Conservation (phyloP, 2,797 vertebrate species). For the Darevskia nairensis region DNA sequence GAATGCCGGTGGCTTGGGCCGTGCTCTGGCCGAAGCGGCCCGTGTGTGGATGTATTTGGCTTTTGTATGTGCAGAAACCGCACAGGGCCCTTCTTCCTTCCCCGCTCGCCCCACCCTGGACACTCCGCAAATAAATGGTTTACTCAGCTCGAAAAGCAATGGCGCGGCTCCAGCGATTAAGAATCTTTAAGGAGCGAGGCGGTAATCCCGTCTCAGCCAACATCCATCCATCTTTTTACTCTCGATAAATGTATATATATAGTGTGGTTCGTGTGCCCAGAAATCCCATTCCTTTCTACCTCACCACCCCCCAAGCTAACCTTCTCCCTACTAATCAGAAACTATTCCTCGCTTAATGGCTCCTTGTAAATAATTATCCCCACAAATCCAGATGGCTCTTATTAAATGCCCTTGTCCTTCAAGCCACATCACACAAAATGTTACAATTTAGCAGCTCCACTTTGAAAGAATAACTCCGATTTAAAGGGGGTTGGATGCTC, state of each 20-base stretch:
- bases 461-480: background rate
- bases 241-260: background rate
- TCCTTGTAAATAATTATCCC: conserved; percentile 38
- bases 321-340: background rate
- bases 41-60: background rate
- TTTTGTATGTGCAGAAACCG: background rate
- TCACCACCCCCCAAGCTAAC: background rate
- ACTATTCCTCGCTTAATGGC: background rate
- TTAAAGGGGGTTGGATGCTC: background rate
- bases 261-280: background rate
- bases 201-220: background rate
- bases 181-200: background rate
- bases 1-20: accelerated
- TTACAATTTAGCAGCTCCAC: background rate
- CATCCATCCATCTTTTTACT: background rate
- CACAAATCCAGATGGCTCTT: conserved; percentile 31
- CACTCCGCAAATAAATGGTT: background rate
- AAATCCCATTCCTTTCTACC: background rate
- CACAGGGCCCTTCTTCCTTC: background rate
- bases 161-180: background rate
- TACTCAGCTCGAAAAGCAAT: background rate
- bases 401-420: conserved; percentile 25
- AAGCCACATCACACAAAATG: conserved; percentile 36
- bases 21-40: accelerated
- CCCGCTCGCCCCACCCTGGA: accelerated